These are phyloP conservation scores for Erebia palarica DNA, from an alignment of 2,888 invertebrate genomes.

Conservation along the genomic window DNA sequence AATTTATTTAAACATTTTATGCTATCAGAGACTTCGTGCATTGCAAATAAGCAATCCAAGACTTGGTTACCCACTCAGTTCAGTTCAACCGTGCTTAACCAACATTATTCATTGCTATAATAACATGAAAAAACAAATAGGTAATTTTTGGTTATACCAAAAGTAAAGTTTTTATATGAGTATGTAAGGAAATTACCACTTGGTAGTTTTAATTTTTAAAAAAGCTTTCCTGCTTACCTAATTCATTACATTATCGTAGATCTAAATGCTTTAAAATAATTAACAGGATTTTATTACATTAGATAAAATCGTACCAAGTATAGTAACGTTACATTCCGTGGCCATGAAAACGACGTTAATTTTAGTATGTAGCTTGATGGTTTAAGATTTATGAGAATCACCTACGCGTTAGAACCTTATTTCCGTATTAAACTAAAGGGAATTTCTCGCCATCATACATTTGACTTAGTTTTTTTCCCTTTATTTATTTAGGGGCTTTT, in stretches of 20 bases:
- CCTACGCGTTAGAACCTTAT: slow-evolving; percentile 25
- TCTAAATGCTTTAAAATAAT: not conserved
- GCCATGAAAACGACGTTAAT: slow-evolving; percentile 45
- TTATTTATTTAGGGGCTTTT: too few species aligned
- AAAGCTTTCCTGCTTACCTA: not conserved
- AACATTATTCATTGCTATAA: too few species aligned
- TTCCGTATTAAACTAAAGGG: not conserved
- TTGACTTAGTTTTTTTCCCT: too few species aligned
- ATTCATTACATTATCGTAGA: not conserved
- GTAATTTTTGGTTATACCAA: too few species aligned
- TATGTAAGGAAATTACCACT: not conserved
- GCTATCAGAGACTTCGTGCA: too few species aligned
- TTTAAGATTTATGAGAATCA: slow-evolving; percentile 30
- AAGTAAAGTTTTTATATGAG: too few species aligned
- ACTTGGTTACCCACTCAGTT: too few species aligned
- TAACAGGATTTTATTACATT: slow-evolving; percentile 1
- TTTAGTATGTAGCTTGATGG: slow-evolving; percentile 54
- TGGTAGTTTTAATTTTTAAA: not conserved
- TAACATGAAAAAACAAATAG: too few species aligned
- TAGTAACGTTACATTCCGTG: slow-evolving; percentile 3
- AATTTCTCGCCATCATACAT: too few species aligned
- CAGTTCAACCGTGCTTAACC: too few species aligned
- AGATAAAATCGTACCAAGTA: not conserved
- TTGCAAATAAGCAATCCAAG: too few species aligned
- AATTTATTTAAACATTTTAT: too few species aligned